phyloP scores from a whole-genome alignment of 2,797 vertebrate genomes.

The Prunella strophiata region DNA sequence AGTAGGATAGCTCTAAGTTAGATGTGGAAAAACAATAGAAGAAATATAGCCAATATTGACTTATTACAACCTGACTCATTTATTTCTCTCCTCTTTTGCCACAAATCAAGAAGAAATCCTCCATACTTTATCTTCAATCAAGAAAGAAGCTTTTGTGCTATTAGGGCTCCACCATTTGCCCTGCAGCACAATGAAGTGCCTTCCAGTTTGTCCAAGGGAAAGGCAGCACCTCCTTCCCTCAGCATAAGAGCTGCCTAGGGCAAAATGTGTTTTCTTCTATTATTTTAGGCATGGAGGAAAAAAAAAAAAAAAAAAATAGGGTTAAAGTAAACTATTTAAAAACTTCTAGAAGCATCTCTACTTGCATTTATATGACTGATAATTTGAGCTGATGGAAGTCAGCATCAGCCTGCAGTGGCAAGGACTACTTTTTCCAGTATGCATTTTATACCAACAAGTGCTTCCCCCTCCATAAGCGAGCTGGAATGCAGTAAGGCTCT shows the following conservation, averaged over 20 bases:
- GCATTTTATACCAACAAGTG: neutral
- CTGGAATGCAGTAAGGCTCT: neutral
- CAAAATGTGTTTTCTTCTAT: neutral
- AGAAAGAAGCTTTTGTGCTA: neutral
- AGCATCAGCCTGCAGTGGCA: neutral
- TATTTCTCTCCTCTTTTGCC: neutral
- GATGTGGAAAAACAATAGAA: neutral
- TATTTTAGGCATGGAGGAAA: neutral
- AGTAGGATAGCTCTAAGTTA: neutral
- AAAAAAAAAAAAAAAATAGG: accelerated
- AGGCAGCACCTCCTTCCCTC: neutral
- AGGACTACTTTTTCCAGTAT: neutral
- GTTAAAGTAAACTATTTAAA: neutral
- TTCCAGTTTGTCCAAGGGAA: neutral
- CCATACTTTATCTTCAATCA: neutral
- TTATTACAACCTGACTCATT: neutral
- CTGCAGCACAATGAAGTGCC: neutral
- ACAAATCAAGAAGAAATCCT: neutral
- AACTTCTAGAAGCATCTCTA: neutral
- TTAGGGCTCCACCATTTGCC: neutral
- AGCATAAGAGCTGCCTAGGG: neutral
- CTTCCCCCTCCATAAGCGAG: neutral
- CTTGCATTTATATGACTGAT: neutral
- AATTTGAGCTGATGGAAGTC: neutral
- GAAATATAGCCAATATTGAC: neutral